Percentiles rank a stretch among this genome's conserved stretches.
phyloP scores from a whole-genome alignment of 2,113 vertebrate genomes.

The Melozone crissalis region DNA sequence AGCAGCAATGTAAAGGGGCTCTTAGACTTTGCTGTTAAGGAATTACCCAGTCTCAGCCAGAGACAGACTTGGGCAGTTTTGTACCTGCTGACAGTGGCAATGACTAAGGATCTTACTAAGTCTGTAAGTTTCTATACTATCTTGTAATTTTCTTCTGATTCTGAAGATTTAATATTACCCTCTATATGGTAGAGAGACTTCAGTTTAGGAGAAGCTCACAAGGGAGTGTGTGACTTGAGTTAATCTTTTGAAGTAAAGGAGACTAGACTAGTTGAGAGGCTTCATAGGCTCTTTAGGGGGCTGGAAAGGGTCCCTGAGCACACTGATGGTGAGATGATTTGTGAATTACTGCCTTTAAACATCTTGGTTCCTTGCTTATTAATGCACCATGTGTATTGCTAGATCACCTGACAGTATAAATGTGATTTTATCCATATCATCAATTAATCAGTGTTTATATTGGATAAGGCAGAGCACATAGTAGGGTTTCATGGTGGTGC shows the following conservation, averaged over 20 bases:
- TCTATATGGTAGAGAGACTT: background rate
- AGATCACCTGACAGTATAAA: background rate
- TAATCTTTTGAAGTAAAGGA: background rate
- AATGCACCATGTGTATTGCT: background rate
- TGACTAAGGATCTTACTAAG: background rate
- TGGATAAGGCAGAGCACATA: background rate
- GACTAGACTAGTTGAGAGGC: background rate
- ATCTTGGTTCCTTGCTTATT: background rate
- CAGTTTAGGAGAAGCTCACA: background rate
- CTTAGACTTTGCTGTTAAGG: background rate
- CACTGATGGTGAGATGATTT: background rate
- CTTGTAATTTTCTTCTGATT: background rate
- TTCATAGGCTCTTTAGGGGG: background rate
- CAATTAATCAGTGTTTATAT: background rate
- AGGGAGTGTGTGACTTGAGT: background rate
- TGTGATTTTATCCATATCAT: background rate
- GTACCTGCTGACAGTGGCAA: background rate
- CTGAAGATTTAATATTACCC: background rate
- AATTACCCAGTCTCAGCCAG: background rate
- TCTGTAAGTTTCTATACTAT: background rate
- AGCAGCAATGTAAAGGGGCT: background rate
- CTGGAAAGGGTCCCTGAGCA: background rate
- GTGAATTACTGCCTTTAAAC: background rate
- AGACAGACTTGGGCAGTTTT: background rate
- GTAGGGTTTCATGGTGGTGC: background rate